phyloP scores from a whole-genome alignment of 2,797 vertebrate species.

The Mionectes olivaceus region DNA sequence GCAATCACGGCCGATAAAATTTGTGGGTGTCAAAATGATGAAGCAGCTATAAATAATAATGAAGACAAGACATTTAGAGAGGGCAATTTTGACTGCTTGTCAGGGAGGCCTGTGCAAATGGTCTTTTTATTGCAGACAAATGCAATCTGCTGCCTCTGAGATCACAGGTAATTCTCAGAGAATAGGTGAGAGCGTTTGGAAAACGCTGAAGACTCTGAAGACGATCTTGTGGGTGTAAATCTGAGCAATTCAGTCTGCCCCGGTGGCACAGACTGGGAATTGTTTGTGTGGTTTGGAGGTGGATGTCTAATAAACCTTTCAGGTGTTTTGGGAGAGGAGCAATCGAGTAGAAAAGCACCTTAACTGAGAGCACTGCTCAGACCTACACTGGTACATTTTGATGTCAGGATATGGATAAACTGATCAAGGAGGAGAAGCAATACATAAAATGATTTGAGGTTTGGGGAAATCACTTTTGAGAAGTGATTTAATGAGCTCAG shows the following conservation, averaged over 20 bases:
- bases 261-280: neutral
- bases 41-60: constrained; percentile 57
- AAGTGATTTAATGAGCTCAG: neutral
- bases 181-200: neutral
- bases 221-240: neutral
- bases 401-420: neutral
- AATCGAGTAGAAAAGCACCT: neutral
- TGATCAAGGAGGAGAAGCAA: neutral
- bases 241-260: neutral
- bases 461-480: neutral
- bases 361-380: neutral
- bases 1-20: constrained; percentile 55
- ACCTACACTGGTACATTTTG: neutral
- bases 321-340: neutral
- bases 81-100: constrained; percentile 30
- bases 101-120: constrained; percentile 4
- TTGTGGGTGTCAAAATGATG: constrained; percentile 57
- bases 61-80: constrained; percentile 53
- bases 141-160: neutral
- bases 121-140: constrained; percentile 33
- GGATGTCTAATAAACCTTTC: neutral
- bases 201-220: neutral
- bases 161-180: neutral
- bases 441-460: neutral
- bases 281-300: neutral